Base-by-base conservation (phyloP, 2,888 invertebrate species). In the Quadroppia sp. region DNA sequence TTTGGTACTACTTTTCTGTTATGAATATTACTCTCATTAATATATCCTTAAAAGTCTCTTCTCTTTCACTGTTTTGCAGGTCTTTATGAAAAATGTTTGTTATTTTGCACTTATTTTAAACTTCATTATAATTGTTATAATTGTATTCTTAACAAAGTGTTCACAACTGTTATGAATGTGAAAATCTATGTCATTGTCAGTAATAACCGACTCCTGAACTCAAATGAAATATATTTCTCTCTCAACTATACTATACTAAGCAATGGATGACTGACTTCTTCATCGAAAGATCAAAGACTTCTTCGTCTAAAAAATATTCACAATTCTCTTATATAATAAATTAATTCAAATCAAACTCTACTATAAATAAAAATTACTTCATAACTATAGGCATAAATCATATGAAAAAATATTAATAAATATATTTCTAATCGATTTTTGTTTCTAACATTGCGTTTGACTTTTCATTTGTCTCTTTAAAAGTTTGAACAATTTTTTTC, bases 131-230 rank as follows among this genome's bases (percentile, higher is more conserved):
- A 48, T 17, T 48, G 11, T 48, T 17, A 48, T 17, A 48, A 3
- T 17, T 48, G 7, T 48, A 17, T 15, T 6, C 17, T 17, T 48
- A 17, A 48, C 17, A 48, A 15, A 17, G n/a, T n/a, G n/a, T n/a
- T n/a, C n/a, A 48, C 45, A 48, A 15, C 17, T 48, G 17, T 11
- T 3, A 3, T 3, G 45, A 48, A 48, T 9, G 3, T 3, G 3
- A 48, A 17, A 11, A 48, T 48, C 13, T 48, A 17, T 48, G 45
- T 48, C 45, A 48, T 17, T 48, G 45, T 48, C 45, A 36, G n/a
- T n/a, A n/a, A n/a, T n/a, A n/a, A 40, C 40, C 45, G 45, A 15
- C 45, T 48, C 45, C 45, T 48, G 45, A 48, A 48, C 45, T 48
- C 36, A 11, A 48, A 15, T 48, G 17, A 48, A 48, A 48, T 48